These are phyloP conservation scores for Otolemur crassicaudatus DNA, from an alignment of 2,797 vertebrate species.

Conservation along the genomic window DNA sequence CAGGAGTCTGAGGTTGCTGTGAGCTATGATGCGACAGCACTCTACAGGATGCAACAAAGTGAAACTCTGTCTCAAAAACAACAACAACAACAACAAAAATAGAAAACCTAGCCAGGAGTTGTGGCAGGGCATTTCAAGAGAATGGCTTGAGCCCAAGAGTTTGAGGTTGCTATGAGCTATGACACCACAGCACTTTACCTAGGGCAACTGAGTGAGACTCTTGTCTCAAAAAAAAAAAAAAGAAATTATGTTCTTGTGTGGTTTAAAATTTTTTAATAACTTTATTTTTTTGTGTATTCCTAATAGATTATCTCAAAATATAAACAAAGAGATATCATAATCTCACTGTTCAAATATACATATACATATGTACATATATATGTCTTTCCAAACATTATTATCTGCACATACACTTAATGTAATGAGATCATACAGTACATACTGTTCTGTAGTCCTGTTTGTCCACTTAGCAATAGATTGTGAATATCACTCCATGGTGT, in stretches of 20 bases:
- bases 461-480: not conserved
- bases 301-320: slow-evolving; percentile 45
- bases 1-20: no score
- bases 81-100: no score
- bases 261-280: not conserved
- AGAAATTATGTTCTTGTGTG: not conserved
- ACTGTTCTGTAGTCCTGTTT: not conserved
- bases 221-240: no score
- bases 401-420: not conserved
- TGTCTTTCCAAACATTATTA: not conserved
- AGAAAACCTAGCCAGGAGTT: no score
- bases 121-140: no score
- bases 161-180: no score
- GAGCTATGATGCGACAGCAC: no score
- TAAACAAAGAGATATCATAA: slow-evolving; percentile 19
- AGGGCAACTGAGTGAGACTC: no score
- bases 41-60: no score
- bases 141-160: no score
- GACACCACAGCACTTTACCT: no score
- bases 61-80: no score
- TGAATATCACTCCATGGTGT: not conserved
- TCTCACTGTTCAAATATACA: not conserved
- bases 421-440: not conserved
- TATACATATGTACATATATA: not conserved
- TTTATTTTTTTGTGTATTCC: not conserved